Percentiles rank a stretch among this genome's conserved stretches.
These are phyloP conservation scores for Drosophila nigrodunni DNA, from an alignment of 1,140 invertebrate genomes.

Conservation along the genomic window DNA sequence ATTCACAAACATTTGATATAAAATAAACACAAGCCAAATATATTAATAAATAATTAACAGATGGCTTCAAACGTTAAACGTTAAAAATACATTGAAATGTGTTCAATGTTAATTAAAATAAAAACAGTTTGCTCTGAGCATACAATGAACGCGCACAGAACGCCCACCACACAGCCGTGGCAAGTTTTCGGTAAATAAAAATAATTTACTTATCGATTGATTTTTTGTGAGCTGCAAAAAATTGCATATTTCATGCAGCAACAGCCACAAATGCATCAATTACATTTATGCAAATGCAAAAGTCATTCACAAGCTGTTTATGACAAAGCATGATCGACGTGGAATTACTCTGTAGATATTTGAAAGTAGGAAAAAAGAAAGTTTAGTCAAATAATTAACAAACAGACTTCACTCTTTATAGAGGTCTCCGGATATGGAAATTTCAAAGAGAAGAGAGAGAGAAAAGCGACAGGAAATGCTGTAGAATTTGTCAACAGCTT, in stretches of 20 bases:
- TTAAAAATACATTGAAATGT: conserved; percentile 1
- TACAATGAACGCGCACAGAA: neutral
- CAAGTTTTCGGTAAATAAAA: conserved; percentile 15
- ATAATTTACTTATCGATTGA: conserved; percentile 27
- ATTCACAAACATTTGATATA: no score
- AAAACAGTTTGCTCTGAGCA: conserved; percentile 7
- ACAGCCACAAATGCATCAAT: conserved; percentile 10
- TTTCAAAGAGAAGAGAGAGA: neutral
- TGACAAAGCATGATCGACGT: neutral
- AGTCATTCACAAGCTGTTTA: neutral
- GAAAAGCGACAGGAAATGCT: neutral
- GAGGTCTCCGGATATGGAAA: neutral
- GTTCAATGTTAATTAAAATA: conserved; percentile 33
- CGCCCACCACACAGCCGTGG: neutral
- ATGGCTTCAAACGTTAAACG: neutral
- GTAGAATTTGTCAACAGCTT: conserved; percentile 23
- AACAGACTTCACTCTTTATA: neutral
- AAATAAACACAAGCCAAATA: no score
- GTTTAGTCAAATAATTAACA: no score
- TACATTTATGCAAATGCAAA: conserved; percentile 20
- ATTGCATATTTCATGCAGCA: conserved; percentile 22
- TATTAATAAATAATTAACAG: neutral
- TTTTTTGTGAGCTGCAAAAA: conserved; percentile 22
- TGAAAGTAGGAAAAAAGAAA: neutral
- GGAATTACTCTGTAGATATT: neutral